Evolutionary conservation across 2,888 invertebrate genomes (phyloP), one percentile per base, ranked within the genome.

Genomic region (Drosophila subquinaria): DNA sequence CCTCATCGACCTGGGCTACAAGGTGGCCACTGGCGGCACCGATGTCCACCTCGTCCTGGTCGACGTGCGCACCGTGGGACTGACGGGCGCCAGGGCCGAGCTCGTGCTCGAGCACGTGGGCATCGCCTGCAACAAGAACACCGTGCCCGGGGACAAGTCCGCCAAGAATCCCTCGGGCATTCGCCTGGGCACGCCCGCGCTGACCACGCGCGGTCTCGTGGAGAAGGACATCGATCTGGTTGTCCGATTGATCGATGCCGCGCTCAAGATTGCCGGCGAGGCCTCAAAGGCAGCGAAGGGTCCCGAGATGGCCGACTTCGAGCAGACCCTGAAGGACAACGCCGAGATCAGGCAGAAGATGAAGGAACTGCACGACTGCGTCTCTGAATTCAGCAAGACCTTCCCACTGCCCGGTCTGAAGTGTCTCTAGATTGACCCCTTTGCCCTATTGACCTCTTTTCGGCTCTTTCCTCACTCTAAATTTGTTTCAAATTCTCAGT

Each of bases 61-160:
- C 4, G 98, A 99, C 94, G 93, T 99, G 76, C 94, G 97, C 61
- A 93, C 94, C 20, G 94, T 93, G 0, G 96, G 96, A 0, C 93
- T 98, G 0, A 96, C 96, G 17, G 99, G 98, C 1, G 96, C 97
- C 9, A 95, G 96, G 68, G 98, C 96, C 0, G 99, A 99, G 92
- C 95, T 95, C 60, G 95, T 98, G 50, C 94, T 99, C 36, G 99
- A 99, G 92, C 95, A 97, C 73, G 95, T 97, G 82, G 95, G 96
- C 68, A 97, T 99, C 87, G 98, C 98, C 11, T 98, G 98, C 91
- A 99, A 99, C 92, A 99, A 99, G 93, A 99, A 99, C 92, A 99
- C 96, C 2, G 97, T 97, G 71, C 99, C 99, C 3, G 99, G 99
- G 1, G 99, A 99, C 93, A 98, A 97, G 92, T 98, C 98, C 88